Evolutionary conservation across 2,113 vertebrate species (phyloP), one percentile per base, ranked within the genome.

Genomic region (Percina caprodes): DNA sequence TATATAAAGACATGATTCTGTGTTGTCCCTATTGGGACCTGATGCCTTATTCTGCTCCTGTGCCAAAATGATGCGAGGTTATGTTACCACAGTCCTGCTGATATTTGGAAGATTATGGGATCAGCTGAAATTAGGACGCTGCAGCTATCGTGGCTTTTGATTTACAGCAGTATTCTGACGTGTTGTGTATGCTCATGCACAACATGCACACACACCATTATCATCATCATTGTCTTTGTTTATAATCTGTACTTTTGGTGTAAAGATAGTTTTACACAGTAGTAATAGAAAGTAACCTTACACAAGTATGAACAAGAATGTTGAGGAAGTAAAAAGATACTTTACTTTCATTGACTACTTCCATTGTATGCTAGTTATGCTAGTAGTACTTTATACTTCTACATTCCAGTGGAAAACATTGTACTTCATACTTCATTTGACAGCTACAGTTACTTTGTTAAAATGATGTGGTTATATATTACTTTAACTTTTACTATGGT

Each of bases 41-140:
- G 80, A 84, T 73, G 70, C 73, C 35, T 71, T 49, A 18, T 84
- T 87, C 60, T 18, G 81, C 59, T 77, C 14, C 66, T 67, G 55
- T 67, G 70, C 85, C 78, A 85, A 86, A 84, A 81, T 11, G 21
- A 63, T 74, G 60, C n/a, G 4, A 69, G 62, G 80, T 61, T 56
- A 69, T 82, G 70, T 86, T 89, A 85, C 82, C 69, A 67, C 77
- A 49, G 88, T 69, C 59, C 14, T 12, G 70, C 69, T 83, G 80
- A 69, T 78, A 67, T 80, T 77, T 80, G 33, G 30, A 76, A 85
- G 91, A 92, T 93, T 93, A 93, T 82, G n/a, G 81, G 89, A 88
- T 92, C 83, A 90, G 45, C 66, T 30, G 69, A 91, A 93, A 92
- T 89, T 60, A 88, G 88, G 83, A 65, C 86, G 35, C 79, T 77